phyloP scores from a whole-genome alignment of 92 coral and sea anemone species.

The Desmophyllum pertusum region DNA sequence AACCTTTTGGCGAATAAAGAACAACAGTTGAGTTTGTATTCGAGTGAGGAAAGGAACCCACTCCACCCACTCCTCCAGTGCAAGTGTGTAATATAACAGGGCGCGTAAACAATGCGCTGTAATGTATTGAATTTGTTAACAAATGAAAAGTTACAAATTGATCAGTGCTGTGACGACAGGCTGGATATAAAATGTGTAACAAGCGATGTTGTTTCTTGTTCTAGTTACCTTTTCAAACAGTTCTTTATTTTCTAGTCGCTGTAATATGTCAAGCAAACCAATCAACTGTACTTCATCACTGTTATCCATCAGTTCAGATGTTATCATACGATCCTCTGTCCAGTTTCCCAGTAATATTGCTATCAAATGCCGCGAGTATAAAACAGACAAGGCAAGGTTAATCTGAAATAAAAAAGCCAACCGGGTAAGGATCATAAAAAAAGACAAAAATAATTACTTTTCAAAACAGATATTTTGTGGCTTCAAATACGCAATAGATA shows the following conservation, averaged over 20 bases:
- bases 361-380: constrained; percentile 89
- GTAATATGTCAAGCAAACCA: constrained; percentile 90
- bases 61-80: too few relatives aligned
- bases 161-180: too few relatives aligned
- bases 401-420: constrained; percentile 50
- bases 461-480: neutral
- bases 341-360: constrained; percentile 87
- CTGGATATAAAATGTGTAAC: too few relatives aligned
- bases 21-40: too few relatives aligned
- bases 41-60: too few relatives aligned
- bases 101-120: too few relatives aligned
- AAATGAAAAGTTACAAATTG: too few relatives aligned
- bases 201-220: too few relatives aligned
- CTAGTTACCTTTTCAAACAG: constrained; percentile 78
- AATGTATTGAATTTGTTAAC: too few relatives aligned
- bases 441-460: neutral
- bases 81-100: too few relatives aligned
- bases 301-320: constrained; percentile 83
- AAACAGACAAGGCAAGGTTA: constrained; percentile 83
- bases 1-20: too few relatives aligned
- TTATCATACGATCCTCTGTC: constrained; percentile 77
- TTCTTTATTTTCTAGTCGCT: constrained; percentile 89
- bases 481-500: neutral
- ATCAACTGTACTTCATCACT: constrained; percentile 93
- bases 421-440: neutral